A percentile compares a stretch with the other conserved stretches of the same genome.
Evolutionary conservation across 2,888 invertebrate species (phyloP).

Genomic region (Andrena chrysosceles): DNA sequence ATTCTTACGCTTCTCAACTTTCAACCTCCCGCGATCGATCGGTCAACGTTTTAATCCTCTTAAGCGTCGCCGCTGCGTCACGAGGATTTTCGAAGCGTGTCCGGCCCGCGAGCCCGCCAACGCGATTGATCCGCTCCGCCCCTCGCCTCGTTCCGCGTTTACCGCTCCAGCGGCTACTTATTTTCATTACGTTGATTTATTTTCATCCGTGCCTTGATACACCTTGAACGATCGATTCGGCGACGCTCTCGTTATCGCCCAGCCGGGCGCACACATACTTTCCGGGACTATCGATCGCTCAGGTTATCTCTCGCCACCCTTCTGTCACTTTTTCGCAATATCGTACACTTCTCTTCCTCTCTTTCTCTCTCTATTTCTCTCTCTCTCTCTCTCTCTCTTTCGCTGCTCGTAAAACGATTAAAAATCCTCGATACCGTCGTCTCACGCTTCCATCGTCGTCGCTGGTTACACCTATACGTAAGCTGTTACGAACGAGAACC

Average conservation of each 20-base stretch:
- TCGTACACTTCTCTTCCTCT: not conserved
- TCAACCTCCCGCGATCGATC: constrained; percentile 32
- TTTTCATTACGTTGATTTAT: constrained; percentile 24
- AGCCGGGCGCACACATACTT: not conserved
- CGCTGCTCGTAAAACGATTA: constrained; percentile 7
- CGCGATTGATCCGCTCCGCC: constrained; percentile 29
- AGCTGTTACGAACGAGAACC: constrained; percentile 38
- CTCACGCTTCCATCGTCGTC: constrained; percentile 33
- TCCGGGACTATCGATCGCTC: constrained; percentile 25
- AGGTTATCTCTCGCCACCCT: constrained; percentile 4
- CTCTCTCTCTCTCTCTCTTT: not conserved
- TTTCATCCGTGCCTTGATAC: not conserved
- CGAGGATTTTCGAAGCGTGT: constrained; percentile 21
- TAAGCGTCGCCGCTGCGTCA: not conserved
- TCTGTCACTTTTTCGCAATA: not conserved
- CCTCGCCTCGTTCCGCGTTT: constrained; percentile 14
- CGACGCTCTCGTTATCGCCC: constrained; percentile 9
- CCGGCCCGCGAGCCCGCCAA: constrained; percentile 20
- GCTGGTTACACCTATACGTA: constrained; percentile 12
- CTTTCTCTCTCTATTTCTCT: not conserved
- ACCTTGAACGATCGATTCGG: not conserved
- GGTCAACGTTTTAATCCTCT: constrained; percentile 51
- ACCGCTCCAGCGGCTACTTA: constrained; percentile 12
- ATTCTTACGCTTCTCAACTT: constrained; percentile 2
- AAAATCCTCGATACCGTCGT: not conserved